Conservation (phyloP, 2,797 vertebrate species). For the Hirundo rustica region DNA sequence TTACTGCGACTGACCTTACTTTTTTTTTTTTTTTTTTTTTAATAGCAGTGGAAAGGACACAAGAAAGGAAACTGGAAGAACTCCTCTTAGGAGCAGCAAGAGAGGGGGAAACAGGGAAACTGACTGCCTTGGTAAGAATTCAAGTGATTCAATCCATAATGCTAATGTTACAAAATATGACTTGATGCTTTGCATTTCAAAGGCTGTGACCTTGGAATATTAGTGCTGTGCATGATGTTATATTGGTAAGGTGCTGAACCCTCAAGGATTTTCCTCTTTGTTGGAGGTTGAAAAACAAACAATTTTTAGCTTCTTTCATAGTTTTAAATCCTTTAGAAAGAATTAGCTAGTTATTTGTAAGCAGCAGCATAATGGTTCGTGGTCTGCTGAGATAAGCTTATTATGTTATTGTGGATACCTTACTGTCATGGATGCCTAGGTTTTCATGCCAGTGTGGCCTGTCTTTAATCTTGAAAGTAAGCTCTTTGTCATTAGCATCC, state of each 20-base stretch:
- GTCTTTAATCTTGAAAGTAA: background rate
- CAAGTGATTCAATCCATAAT: background rate
- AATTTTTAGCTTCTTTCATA: background rate
- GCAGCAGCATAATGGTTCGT: background rate
- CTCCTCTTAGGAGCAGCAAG: constrained; percentile 85
- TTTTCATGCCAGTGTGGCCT: background rate
- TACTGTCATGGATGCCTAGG: background rate
- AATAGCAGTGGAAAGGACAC: constrained; percentile 89
- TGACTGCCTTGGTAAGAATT: constrained; percentile 84
- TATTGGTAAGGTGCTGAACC: background rate
- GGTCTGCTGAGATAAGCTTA: background rate
- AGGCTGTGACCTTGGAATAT: background rate
- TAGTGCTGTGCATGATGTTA: background rate
- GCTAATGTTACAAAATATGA: background rate
- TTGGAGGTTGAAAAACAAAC: background rate
- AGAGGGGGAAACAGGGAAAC: constrained; percentile 81
- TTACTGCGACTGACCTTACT: background rate
- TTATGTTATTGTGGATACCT: background rate
- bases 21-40: background rate
- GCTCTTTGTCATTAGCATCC: background rate
- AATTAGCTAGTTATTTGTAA: background rate
- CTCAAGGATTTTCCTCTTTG: background rate
- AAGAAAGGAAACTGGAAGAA: constrained; percentile 84
- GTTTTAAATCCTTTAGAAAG: background rate
- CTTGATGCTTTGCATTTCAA: background rate